Evolutionary conservation across 2,888 invertebrate species (phyloP).

Genomic region (Meteorus colon): DNA sequence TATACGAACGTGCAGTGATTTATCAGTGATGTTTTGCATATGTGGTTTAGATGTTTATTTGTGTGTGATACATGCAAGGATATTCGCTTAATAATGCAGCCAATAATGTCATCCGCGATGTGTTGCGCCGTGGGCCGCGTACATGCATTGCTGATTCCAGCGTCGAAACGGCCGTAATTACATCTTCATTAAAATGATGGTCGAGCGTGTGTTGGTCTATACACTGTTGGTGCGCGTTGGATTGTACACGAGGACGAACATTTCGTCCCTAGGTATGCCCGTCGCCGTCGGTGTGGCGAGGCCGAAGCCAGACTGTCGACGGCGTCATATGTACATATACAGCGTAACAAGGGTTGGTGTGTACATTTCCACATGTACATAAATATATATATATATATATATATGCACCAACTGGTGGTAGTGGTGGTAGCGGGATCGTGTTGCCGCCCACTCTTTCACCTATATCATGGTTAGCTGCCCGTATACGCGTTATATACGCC

Average conservation of each 20-base stretch:
- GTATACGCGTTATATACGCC: constrained; percentile 45
- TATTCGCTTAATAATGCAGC: constrained; percentile 64
- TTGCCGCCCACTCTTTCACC: constrained; percentile 33
- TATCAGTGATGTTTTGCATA: constrained; percentile 14
- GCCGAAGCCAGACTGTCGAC: constrained; percentile 26
- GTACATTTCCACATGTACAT: not conserved
- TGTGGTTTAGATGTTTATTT: constrained; percentile 16
- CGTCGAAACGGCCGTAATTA: constrained; percentile 70
- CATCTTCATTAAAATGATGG: constrained; percentile 72
- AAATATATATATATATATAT: constrained; percentile 21
- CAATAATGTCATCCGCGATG: constrained; percentile 64
- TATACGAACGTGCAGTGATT: not conserved
- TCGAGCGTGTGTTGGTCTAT: constrained; percentile 57
- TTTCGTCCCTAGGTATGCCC: constrained; percentile 30
- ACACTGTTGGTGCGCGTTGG: constrained; percentile 9
- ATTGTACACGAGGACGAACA: constrained; percentile 7
- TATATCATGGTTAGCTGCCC: constrained; percentile 47
- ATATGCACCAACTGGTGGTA: constrained; percentile 33
- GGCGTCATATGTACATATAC: constrained; percentile 18
- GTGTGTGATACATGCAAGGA: not conserved
- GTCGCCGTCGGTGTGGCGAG: constrained; percentile 41
- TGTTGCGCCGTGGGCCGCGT: constrained; percentile 54
- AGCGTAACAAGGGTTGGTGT: constrained; percentile 21
- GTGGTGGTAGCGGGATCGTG: constrained; percentile 31
- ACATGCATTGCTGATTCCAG: constrained; percentile 63